phyloP scores from a whole-genome alignment of 2,113 vertebrate species.

The Peromyscus californicus region DNA sequence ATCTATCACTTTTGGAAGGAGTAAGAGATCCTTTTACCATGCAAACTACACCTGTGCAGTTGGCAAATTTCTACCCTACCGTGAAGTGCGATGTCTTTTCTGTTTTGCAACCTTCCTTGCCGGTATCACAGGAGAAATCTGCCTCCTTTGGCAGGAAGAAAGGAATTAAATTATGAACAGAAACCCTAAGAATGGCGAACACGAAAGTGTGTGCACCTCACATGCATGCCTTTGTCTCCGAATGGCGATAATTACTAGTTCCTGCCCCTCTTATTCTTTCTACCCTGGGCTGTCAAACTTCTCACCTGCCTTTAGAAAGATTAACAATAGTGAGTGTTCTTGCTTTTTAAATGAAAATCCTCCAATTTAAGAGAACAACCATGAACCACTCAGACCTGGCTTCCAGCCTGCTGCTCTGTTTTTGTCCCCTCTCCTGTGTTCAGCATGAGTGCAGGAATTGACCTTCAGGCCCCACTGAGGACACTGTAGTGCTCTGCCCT shows the following conservation, averaged over 20 bases:
- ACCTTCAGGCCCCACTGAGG: constrained; percentile 21
- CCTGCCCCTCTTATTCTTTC: constrained; percentile 67
- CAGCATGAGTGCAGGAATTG: background rate
- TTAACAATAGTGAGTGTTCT: constrained; percentile 72
- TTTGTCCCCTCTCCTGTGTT: background rate
- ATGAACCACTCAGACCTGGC: background rate
- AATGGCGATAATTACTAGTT: constrained; percentile 74
- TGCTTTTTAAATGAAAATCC: constrained; percentile 58
- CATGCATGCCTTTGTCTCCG: constrained; percentile 43
- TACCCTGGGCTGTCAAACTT: constrained; percentile 62
- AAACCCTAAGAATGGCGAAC: background rate
- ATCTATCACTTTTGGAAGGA: background rate
- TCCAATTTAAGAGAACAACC: constrained; percentile 64
- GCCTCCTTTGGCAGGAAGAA: constrained; percentile 41
- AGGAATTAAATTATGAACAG: constrained; percentile 64
- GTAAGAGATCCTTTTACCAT: constrained; percentile 20
- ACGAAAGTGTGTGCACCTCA: background rate
- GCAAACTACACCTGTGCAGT: background rate
- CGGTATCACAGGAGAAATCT: background rate
- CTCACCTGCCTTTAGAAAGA: constrained; percentile 72
- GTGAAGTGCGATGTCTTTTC: constrained; percentile 36
- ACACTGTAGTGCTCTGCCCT: background rate
- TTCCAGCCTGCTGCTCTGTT: background rate
- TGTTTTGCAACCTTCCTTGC: constrained; percentile 52
- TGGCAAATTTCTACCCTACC: constrained; percentile 44